phyloP scores from a whole-genome alignment of 2,888 invertebrate species.

The Acanthosepion pharaonis region DNA sequence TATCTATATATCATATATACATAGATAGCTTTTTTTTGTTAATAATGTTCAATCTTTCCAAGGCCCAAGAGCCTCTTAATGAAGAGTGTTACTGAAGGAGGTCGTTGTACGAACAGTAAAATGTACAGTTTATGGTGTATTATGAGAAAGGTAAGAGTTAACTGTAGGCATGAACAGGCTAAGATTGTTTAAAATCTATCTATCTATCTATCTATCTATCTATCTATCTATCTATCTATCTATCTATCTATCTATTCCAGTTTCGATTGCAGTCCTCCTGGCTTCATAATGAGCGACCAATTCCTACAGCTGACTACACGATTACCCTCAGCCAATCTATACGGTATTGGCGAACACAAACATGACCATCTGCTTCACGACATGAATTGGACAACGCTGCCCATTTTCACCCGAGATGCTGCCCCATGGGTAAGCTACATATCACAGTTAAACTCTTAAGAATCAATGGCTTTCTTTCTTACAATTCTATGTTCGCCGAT shows the following conservation, averaged over 20 bases:
- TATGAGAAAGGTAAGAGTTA: too few species aligned
- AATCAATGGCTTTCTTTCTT: neutral
- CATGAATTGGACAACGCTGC: constrained; percentile 67
- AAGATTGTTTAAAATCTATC: too few species aligned
- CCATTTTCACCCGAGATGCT: constrained; percentile 68
- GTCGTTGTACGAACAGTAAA: too few species aligned
- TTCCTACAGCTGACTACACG: constrained; percentile 65
- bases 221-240: neutral
- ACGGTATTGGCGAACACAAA: constrained; percentile 71
- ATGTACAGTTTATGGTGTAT: too few species aligned
- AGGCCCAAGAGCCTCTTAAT: too few species aligned
- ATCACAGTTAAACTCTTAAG: neutral
- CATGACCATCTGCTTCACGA: constrained; percentile 64
- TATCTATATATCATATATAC: too few species aligned
- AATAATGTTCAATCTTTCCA: too few species aligned
- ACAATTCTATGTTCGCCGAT: too few species aligned
- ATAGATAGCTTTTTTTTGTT: too few species aligned
- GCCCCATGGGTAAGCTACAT: constrained; percentile 61
- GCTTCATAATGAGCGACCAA: constrained; percentile 62
- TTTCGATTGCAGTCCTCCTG: constrained; percentile 61
- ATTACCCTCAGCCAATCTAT: constrained; percentile 60
- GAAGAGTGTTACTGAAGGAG: too few species aligned
- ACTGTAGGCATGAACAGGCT: too few species aligned
- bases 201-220: too few species aligned
- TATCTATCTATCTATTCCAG: constrained; percentile 52